phyloP scores from a whole-genome alignment of 2,888 invertebrate species.

The Calephelis perditalis region DNA sequence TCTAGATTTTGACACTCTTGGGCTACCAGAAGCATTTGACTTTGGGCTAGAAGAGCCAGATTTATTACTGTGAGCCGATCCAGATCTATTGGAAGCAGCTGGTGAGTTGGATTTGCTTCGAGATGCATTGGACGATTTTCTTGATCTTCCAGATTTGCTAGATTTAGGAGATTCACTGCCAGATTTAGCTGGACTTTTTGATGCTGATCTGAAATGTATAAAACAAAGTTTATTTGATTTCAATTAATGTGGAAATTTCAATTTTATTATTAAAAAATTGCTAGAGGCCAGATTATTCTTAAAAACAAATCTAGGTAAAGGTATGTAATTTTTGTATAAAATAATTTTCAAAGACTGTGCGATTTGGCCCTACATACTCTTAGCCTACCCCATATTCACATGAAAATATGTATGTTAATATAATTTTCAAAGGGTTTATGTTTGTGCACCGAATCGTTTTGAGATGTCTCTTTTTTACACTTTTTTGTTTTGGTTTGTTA shows the following conservation, averaged over 20 bases:
- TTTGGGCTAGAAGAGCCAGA: constrained; percentile 66
- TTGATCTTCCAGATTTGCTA: constrained; percentile 49
- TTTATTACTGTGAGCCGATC: constrained; percentile 63
- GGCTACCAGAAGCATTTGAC: constrained; percentile 63
- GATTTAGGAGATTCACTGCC: constrained; percentile 68
- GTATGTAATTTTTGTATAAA: neutral
- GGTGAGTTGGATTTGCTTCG: constrained; percentile 69
- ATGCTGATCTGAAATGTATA: constrained; percentile 54
- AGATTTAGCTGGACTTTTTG: constrained; percentile 59
- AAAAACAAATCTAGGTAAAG: too few species aligned
- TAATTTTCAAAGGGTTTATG: too few species aligned
- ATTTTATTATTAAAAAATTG: too few species aligned
- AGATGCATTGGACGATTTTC: constrained; percentile 57
- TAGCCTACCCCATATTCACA: too few species aligned
- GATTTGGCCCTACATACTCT: too few species aligned
- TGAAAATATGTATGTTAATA: too few species aligned
- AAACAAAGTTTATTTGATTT: constrained; percentile 3
- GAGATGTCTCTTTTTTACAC: too few species aligned
- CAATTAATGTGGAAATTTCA: too few species aligned
- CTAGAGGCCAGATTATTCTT: too few species aligned
- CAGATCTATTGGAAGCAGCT: constrained; percentile 57
- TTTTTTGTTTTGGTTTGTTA: too few species aligned
- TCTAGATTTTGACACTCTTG: constrained; percentile 49
- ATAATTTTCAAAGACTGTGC: too few species aligned
- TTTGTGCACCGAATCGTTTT: too few species aligned